Base-by-base conservation (phyloP, 2,888 invertebrate species). In the Lithophane leautieri region DNA sequence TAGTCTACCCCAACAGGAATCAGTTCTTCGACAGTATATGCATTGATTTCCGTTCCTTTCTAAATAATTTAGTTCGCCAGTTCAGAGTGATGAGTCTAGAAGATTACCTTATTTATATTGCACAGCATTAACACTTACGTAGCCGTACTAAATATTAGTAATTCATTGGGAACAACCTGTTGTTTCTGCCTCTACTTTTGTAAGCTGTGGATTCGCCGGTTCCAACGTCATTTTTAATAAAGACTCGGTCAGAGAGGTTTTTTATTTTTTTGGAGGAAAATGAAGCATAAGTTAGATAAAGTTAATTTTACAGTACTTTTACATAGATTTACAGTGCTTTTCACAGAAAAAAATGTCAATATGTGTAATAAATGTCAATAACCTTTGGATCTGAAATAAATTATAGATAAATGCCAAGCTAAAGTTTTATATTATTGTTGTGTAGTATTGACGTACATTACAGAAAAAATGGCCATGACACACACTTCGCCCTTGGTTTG, bases 131-230 rank as follows among this genome's bases (percentile, higher is more conserved):
- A 83, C 84, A 88, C 88, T 82, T 83, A 85, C 73, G 60, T 19
- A 63, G 60, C 73, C 70, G 75, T 78, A 83, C 76, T 76, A 54
- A 81, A 83, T 75, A 87, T 86, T 86, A 85, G 74, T 83, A 81
- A 88, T 87, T 86, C 78, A 87, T 83, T 65, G 78, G 76, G 11
- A 76, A 69, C 86, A 83, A 86, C 86, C 83, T 87, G 86, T 86
- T 86, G 81, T 86, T 74, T 61, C 19, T 62, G 63, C 34, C 60
- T 70, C 66, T 60, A 44, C 34, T 85, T 84, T 71, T 56, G 70
- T 76, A 34, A 62, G 58, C 58, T 47, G 62, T 54, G 61, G 54
- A 73, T 68, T 60, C 74, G 28, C 58, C 56, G 54, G 61, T 47
- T 54, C n/a, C 70, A 44, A 19, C 22, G 52, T 52, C 61, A 80